phyloP scores from a whole-genome alignment of 2,113 vertebrate genomes.

The Oncorhynchus masou region DNA sequence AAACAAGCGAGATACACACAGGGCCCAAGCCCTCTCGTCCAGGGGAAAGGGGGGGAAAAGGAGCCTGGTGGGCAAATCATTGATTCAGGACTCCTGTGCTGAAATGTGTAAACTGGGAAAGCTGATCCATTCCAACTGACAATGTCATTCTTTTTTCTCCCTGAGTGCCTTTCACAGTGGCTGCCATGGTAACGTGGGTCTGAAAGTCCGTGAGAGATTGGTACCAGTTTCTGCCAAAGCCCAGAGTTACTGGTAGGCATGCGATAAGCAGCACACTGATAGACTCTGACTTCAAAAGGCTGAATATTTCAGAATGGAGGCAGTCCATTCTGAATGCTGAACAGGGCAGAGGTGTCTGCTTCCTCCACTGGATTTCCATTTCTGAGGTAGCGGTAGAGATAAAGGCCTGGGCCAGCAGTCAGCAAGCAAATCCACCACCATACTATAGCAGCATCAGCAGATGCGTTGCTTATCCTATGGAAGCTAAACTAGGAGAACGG shows the following conservation, averaged over 20 bases:
- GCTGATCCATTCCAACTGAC: constrained; percentile 67
- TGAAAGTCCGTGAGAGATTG: constrained; percentile 75
- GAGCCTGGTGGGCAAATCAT: constrained; percentile 35
- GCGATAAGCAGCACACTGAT: constrained; percentile 62
- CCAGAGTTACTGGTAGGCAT: constrained; percentile 66
- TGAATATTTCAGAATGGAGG: constrained; percentile 30
- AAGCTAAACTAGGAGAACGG: constrained; percentile 48
- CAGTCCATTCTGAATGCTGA: constrained; percentile 4
- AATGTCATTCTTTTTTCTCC: constrained; percentile 73
- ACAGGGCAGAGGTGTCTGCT: not conserved
- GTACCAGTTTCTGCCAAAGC: constrained; percentile 78
- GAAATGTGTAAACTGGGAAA: constrained; percentile 69
- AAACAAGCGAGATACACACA: constrained; percentile 51
- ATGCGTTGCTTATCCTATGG: constrained; percentile 24
- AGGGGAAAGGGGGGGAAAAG: not conserved
- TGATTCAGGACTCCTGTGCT: constrained; percentile 3
- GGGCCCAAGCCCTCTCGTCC: constrained; percentile 25
- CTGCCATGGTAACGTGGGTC: constrained; percentile 79
- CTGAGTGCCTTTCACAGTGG: constrained; percentile 73
- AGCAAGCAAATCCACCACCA: constrained; percentile 46
- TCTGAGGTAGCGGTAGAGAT: constrained; percentile 38
- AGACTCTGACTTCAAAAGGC: constrained; percentile 37
- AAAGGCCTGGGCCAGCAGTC: constrained; percentile 34
- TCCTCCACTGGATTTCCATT: constrained; percentile 49
- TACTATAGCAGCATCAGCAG: constrained; percentile 26